phyloP scores from a whole-genome alignment of 2,113 vertebrate species.

The Clinocottus analis region DNA sequence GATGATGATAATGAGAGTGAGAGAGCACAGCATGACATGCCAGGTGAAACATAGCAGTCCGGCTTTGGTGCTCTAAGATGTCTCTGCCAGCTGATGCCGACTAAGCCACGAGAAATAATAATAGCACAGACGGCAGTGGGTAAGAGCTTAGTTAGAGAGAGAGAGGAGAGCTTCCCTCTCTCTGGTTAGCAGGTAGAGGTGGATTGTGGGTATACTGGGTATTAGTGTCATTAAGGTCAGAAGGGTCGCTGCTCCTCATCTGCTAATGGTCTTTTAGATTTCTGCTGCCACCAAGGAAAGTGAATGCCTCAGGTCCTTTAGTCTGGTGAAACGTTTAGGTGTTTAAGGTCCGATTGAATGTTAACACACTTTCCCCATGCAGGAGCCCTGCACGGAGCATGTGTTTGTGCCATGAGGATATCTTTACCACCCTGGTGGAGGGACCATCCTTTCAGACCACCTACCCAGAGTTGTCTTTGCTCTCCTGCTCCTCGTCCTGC shows the following conservation, averaged over 20 bases:
- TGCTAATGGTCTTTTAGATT: slow-evolving; percentile 44
- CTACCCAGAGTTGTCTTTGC: slow-evolving; percentile 83
- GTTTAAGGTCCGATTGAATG: slow-evolving; percentile 18
- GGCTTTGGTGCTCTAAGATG: slow-evolving; percentile 61
- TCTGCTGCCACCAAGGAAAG: slow-evolving; percentile 37
- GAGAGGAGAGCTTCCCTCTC: slow-evolving; percentile 36
- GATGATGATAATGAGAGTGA: slow-evolving; percentile 16
- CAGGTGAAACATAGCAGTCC: slow-evolving; percentile 68
- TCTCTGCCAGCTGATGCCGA: slow-evolving; percentile 69
- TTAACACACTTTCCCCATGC: slow-evolving; percentile 19
- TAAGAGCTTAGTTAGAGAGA: slow-evolving; percentile 58
- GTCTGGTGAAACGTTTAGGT: slow-evolving; percentile 2
- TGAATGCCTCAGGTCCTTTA: slow-evolving; percentile 32
- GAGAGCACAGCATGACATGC: slow-evolving; percentile 62
- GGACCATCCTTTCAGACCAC: slow-evolving; percentile 56
- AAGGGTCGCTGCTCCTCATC: slow-evolving; percentile 38
- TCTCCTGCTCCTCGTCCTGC: slow-evolving; percentile 69
- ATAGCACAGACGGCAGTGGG: slow-evolving; percentile 63
- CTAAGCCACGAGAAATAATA: slow-evolving; percentile 68
- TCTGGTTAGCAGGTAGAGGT: slow-evolving; percentile 66
- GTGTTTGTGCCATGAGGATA: slow-evolving; percentile 41
- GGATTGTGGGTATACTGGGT: slow-evolving; percentile 55
- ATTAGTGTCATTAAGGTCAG: slow-evolving; percentile 62
- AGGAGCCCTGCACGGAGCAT: slow-evolving; percentile 6
- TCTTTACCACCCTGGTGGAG: slow-evolving; percentile 26